Conservation (phyloP, 2,113 vertebrate genomes). For the Axis porcinus region DNA sequence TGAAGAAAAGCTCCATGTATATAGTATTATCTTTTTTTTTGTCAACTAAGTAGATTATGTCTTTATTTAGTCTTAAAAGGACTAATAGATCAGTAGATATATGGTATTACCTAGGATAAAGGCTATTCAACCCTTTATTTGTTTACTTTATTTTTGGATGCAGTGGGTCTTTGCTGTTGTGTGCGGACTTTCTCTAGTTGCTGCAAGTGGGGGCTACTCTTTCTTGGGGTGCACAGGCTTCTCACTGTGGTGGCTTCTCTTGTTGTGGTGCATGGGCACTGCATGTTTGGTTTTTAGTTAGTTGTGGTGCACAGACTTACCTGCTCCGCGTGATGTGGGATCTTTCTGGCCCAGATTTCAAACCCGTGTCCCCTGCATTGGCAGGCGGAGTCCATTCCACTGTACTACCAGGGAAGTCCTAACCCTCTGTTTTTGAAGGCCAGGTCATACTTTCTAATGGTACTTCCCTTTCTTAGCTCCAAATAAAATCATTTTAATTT, state of each 20-base stretch:
- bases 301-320: neutral
- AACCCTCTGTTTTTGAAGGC: neutral
- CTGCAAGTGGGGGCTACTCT: neutral
- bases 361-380: neutral
- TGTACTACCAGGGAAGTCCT: neutral
- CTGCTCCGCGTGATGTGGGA: accelerated
- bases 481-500: neutral
- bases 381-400: neutral
- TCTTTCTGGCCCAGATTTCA: neutral
- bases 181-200: accelerated
- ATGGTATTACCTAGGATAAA: neutral
- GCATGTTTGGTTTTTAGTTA: neutral
- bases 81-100: neutral
- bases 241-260: neutral
- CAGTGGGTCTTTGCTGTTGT: neutral
- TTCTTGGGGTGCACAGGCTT: neutral
- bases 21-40: neutral
- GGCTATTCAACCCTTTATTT: neutral
- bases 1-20: neutral
- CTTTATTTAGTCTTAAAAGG: neutral
- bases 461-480: neutral
- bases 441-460: neutral
- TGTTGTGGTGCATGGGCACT: neutral
- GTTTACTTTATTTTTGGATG: neutral
- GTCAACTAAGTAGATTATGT: neutral